A percentile compares a stretch with the other conserved stretches of the same genome.
Evolutionary conservation across 2,797 vertebrate species (phyloP).

Genomic region (Melanotaenia trifasciata): DNA sequence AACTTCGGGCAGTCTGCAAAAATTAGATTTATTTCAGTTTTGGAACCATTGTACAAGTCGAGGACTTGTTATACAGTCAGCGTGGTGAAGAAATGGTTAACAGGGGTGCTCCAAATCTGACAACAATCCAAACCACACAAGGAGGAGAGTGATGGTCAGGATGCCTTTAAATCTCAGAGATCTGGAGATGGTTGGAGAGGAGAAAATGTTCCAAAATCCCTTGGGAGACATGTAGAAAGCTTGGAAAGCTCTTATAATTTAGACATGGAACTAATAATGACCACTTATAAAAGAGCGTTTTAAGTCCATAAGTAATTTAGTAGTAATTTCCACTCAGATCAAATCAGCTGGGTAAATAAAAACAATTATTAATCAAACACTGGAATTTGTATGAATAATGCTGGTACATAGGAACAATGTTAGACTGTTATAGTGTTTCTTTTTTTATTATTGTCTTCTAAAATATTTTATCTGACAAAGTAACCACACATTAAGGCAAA

Average conservation of each 20-base stretch:
- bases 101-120: neutral
- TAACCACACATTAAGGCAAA: conserved; percentile 19
- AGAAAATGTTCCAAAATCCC: neutral
- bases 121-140: neutral
- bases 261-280: neutral
- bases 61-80: neutral
- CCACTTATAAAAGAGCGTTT: neutral
- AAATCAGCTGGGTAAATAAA: neutral
- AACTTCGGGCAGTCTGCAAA: too few species aligned
- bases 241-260: neutral
- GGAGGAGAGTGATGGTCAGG: neutral
- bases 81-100: neutral
- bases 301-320: neutral
- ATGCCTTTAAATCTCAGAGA: neutral
- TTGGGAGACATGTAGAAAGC: neutral
- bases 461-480: conserved; percentile 8
- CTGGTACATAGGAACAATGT: neutral
- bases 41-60: neutral
- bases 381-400: neutral
- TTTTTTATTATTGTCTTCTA: conserved; percentile 3
- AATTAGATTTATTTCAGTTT: neutral
- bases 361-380: neutral
- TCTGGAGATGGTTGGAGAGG: neutral
- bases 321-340: neutral
- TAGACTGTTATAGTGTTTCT: neutral